Conservation (phyloP, 2,113 vertebrate species). For the Hemicordylus capensis region DNA sequence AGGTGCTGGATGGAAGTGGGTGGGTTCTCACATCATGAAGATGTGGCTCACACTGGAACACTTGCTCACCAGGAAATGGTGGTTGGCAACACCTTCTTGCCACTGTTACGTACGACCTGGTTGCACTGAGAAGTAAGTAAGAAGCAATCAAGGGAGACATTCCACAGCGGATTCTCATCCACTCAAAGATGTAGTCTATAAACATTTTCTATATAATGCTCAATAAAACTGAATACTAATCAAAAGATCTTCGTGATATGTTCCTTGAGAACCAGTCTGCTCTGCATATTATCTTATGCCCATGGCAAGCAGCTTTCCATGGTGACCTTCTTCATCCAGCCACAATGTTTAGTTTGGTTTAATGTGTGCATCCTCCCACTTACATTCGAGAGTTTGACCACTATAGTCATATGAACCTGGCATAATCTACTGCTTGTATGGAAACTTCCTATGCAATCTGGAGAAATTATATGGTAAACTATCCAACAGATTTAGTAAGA, state of each 20-base stretch:
- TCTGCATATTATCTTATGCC: neutral
- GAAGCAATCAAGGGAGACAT: too few species aligned
- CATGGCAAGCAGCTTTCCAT: neutral
- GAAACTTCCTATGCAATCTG: neutral
- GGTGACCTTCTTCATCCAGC: neutral
- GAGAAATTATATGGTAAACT: neutral
- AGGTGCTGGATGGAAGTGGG: too few species aligned
- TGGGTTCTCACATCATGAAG: too few species aligned
- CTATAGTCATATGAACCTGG: neutral
- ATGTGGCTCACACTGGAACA: too few species aligned
- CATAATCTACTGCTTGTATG: neutral
- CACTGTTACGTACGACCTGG: too few species aligned
- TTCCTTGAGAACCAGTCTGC: too few species aligned
- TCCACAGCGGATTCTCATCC: too few species aligned
- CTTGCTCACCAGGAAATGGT: too few species aligned
- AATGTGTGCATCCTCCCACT: neutral
- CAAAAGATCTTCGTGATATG: neutral
- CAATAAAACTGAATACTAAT: neutral
- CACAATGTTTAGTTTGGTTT: neutral
- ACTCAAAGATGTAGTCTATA: too few species aligned
- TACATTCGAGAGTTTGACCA: neutral
- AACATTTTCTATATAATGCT: neutral
- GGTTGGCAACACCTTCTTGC: too few species aligned
- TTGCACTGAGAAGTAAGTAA: too few species aligned
- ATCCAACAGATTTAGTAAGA: too few species aligned